phyloP scores from a whole-genome alignment of 2,113 vertebrate genomes.

The Sprattus sprattus region DNA sequence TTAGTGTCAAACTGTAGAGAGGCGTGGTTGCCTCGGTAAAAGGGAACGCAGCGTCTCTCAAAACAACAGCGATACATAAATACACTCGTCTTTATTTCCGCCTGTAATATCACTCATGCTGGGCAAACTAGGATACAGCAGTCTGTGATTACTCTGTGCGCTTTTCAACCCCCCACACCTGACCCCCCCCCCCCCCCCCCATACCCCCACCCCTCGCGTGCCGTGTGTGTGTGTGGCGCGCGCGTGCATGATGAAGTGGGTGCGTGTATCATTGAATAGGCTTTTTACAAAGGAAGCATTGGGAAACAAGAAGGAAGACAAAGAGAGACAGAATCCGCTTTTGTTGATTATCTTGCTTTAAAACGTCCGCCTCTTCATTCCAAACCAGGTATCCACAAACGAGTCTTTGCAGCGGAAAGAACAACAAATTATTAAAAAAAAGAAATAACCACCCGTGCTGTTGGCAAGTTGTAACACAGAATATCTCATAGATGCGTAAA shows the following conservation, averaged over 20 bases:
- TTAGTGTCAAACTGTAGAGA: neutral
- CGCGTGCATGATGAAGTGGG: neutral
- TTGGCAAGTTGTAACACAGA: neutral
- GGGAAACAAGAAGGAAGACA: neutral
- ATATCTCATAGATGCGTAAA: neutral
- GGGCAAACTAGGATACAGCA: conserved; percentile 3
- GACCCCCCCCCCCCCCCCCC: neutral
- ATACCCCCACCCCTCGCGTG: neutral
- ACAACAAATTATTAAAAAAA: neutral
- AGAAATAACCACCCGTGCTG: neutral
- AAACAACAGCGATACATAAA: conserved; percentile 32
- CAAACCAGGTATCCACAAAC: neutral
- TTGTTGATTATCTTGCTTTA: neutral
- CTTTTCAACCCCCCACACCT: neutral
- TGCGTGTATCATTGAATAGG: neutral
- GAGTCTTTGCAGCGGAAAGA: neutral
- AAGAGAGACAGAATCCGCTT: neutral
- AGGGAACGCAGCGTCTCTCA: neutral
- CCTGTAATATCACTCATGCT: neutral
- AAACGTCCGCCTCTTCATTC: neutral
- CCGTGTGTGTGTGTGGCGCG: conserved; percentile 5
- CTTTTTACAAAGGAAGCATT: neutral
- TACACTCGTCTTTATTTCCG: conserved; percentile 18
- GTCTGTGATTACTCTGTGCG: neutral
- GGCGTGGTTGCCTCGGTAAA: conserved; percentile 22